Evolutionary conservation across 2,888 invertebrate genomes (phyloP).

Genomic region (Ariolimax columbianus): DNA sequence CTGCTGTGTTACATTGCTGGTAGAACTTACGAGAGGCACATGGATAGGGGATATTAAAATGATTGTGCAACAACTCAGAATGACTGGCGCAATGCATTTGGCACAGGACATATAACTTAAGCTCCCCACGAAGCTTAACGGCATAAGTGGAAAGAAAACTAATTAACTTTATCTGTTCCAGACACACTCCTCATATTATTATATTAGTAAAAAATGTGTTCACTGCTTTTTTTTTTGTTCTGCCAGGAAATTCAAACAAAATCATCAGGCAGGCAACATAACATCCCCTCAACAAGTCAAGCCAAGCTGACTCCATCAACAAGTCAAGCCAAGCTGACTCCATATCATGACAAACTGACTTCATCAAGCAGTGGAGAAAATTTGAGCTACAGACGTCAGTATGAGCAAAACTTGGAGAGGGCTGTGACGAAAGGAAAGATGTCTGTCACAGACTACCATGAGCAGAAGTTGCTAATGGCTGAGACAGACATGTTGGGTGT

Average conservation of each 20-base stretch:
- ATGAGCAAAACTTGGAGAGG: conserved; percentile 87
- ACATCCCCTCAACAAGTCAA: neutral
- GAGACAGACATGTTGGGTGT: conserved; percentile 88
- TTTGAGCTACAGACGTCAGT: conserved; percentile 84
- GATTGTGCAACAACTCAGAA: no score
- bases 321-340: neutral
- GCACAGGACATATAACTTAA: no score
- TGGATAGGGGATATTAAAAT: no score
- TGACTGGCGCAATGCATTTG: no score
- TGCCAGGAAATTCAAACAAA: neutral
- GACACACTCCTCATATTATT: no score
- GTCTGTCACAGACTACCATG: conserved; percentile 91
- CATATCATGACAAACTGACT: neutral
- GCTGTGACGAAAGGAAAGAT: conserved; percentile 92
- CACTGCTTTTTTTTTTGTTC: neutral
- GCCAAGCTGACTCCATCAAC: neutral
- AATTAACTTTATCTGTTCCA: no score
- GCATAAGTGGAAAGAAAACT: no score
- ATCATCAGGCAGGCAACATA: no score
- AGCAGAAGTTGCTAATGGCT: conserved; percentile 87
- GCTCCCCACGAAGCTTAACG: no score
- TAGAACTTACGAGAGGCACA: no score
- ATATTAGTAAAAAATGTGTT: no score
- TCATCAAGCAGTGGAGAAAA: neutral
- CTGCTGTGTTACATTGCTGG: no score